These are phyloP conservation scores for Paramormyrops kingsleyae DNA, from an alignment of 2,113 vertebrate species.

Conservation along the genomic window DNA sequence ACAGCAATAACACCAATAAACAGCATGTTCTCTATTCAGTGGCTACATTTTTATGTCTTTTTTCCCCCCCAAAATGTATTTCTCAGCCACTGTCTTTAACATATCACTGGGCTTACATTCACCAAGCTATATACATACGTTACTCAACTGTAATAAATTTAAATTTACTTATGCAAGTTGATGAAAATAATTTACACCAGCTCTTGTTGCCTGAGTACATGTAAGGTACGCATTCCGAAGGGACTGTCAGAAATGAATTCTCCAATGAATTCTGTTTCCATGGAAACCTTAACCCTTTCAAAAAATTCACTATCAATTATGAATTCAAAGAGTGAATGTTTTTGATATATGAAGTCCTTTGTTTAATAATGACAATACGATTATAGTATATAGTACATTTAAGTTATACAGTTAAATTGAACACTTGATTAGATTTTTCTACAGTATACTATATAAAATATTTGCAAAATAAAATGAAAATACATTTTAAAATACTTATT, in stretches of 20 bases:
- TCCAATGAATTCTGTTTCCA: slow-evolving; percentile 5
- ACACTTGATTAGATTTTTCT: not conserved
- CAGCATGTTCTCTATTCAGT: not conserved
- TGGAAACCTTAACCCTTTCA: slow-evolving; percentile 10
- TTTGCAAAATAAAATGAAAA: not conserved
- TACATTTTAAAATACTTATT: not conserved
- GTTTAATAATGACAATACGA: not conserved
- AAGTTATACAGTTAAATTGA: not conserved
- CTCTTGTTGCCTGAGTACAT: not conserved
- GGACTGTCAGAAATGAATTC: not conserved
- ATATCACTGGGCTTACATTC: not conserved
- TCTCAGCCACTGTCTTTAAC: not conserved
- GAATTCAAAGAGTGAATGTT: not conserved
- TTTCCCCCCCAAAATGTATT: not conserved
- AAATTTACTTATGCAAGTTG: not conserved
- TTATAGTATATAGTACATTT: not conserved
- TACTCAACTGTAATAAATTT: not conserved
- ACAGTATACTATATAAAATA: not conserved
- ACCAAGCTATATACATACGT: not conserved
- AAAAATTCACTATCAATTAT: not conserved
- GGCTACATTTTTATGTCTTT: not conserved
- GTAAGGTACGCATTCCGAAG: not conserved
- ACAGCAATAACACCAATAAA: not conserved
- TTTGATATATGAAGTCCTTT: not conserved
- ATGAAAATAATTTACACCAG: not conserved